Base-by-base conservation (phyloP, 2,888 invertebrate genomes). In the Dasypolia templi region DNA sequence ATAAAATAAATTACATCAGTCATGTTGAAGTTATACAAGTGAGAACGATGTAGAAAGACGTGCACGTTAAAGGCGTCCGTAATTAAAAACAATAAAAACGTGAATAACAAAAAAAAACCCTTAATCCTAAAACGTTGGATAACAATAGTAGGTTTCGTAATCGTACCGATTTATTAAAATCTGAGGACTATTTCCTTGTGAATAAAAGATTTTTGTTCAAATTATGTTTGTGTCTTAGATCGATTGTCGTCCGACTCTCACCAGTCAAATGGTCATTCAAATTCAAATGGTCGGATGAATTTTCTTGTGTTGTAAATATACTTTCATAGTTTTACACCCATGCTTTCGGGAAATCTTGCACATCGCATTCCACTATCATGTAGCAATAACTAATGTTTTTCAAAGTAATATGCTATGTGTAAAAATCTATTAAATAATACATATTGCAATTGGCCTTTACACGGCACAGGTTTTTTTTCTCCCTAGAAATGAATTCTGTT, bases 171-270 rank as follows among this genome's bases (percentile, higher is more conserved):
- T 49, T n/a, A 29, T 44, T 17, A 29, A 46, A 67, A 29, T 3
- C 6, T 56, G 14, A 66, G 53, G n/a, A 22, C 22, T 44, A 55
- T 53, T 64, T 68, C 29, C 49, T n/a, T 39, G 61, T 69, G 56
- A 56, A 58, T 75, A 53, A 66, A 75, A 79, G 0, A 75, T 66
- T 65, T 63, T 49, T 42, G 69, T 75, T 79, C 19, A 79, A 65
- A 62, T 68, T n/a, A 64, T 61, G 11, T 68, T 26, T 56, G 22
- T 55, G 51, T 67, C 11, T 53, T 26, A 63, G 46, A 78, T 67
- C 14, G 63, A 58, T 59, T 6, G 49, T 56, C n/a, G 39, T 44
- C n/a, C 17, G 65, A 68, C 64, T 74, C 58, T 79, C 68, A 65
- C 67, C 32, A 59, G 56, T 62, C 14, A 46, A 39, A 59, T 42